Percentiles rank a stretch among this genome's conserved stretches.
These are phyloP conservation scores for Drosophila tripunctata DNA, from an alignment of 2,888 invertebrate species.

Conservation along the genomic window DNA sequence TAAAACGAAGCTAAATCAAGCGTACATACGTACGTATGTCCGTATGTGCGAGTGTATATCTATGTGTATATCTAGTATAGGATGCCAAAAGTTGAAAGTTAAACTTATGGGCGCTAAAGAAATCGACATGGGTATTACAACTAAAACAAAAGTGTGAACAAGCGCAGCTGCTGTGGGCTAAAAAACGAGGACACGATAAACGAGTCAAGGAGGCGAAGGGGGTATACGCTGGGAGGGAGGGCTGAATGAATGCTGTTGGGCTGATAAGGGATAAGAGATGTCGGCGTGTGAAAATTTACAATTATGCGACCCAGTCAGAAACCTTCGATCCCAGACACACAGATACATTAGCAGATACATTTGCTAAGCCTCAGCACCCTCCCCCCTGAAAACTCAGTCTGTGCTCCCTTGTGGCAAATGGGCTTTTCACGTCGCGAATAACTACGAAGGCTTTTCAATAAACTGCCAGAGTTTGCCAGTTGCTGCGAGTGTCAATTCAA, in stretches of 20 bases:
- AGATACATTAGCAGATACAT: slow-evolving; percentile 36
- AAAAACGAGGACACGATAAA: slow-evolving; percentile 35
- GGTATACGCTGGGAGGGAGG: not conserved
- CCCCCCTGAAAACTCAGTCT: no score
- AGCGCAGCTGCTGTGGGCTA: slow-evolving; percentile 46
- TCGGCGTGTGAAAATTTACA: slow-evolving; percentile 42
- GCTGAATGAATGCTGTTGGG: not conserved
- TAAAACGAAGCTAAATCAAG: slow-evolving; percentile 34
- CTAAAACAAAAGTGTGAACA: slow-evolving; percentile 61
- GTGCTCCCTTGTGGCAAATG: slow-evolving; percentile 30
- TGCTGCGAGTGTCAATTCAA: slow-evolving; percentile 48
- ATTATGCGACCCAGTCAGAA: slow-evolving; percentile 43
- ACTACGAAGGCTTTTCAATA: no score
- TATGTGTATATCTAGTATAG: slow-evolving; percentile 3
- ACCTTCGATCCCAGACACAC: slow-evolving; percentile 28
- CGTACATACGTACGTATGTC: not conserved
- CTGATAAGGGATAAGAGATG: slow-evolving; percentile 12
- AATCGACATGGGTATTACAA: slow-evolving; percentile 60
- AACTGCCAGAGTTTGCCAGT: no score
- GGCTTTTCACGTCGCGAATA: slow-evolving; percentile 31
- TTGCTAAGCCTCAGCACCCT: slow-evolving; percentile 8
- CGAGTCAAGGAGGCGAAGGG: not conserved
- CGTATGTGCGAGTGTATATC: slow-evolving; percentile 1
- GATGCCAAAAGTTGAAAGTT: slow-evolving; percentile 60
- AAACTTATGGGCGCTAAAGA: slow-evolving; percentile 53